These are phyloP conservation scores for Dinoponera quadriceps DNA, from an alignment of 1,140 invertebrate genomes.

Conservation along the genomic window DNA sequence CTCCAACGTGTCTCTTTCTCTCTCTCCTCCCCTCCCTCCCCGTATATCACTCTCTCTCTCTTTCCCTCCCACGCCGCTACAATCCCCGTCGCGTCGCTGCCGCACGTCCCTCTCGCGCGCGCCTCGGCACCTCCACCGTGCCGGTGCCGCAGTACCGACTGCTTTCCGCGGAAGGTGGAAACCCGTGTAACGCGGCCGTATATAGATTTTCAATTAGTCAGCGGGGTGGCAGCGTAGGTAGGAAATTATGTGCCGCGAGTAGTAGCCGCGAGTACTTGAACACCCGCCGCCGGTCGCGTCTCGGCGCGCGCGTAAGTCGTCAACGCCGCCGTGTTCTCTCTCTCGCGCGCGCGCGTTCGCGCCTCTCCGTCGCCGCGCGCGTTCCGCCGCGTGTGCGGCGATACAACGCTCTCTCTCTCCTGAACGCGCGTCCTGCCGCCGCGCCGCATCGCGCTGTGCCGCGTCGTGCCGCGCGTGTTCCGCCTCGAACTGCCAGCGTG, in stretches of 20 bases:
- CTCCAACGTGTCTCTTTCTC: constrained; percentile 26
- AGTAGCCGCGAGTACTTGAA: not conserved
- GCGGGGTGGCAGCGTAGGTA: constrained; percentile 52
- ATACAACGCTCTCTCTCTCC: not conserved
- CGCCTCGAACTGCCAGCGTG: not conserved
- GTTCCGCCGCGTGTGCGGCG: constrained; percentile 16
- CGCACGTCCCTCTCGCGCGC: constrained; percentile 21
- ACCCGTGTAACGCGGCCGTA: constrained; percentile 55
- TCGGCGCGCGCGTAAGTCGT: constrained; percentile 51
- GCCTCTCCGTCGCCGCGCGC: not conserved
- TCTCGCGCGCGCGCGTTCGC: not conserved
- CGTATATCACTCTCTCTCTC: not conserved
- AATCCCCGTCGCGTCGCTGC: not conserved
- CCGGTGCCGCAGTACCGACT: constrained; percentile 72
- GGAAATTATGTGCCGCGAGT: constrained; percentile 66
- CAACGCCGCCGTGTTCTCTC: not conserved
- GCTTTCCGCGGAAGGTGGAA: constrained; percentile 63
- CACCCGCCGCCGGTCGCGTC: constrained; percentile 38
- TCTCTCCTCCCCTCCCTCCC: not conserved
- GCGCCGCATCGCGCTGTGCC: constrained; percentile 14
- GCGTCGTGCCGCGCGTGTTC: constrained; percentile 35
- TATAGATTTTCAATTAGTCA: constrained; percentile 77
- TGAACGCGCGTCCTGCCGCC: constrained; percentile 19
- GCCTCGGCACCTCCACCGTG: constrained; percentile 40
- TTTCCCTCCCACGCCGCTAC: not conserved